Percentiles rank a stretch among this genome's conserved stretches.
Evolutionary conservation across 2,888 invertebrate genomes (phyloP).

Genomic region (Alloscopus bannaensis): DNA sequence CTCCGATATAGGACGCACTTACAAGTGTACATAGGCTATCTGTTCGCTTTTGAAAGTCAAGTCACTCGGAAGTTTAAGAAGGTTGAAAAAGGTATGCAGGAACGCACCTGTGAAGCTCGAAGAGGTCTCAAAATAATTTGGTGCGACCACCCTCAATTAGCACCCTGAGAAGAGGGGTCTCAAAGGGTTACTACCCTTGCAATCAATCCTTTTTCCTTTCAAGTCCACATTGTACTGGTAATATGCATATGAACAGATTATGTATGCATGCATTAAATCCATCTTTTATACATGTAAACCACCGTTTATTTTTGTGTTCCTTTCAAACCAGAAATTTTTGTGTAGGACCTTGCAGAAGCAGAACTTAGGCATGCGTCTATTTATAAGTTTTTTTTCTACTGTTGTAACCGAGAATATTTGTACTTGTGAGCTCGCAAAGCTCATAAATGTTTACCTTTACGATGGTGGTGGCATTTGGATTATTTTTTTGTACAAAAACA

Average conservation of each 20-base stretch:
- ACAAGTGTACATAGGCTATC: too few species aligned
- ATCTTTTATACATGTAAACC: slow-evolving; percentile 14
- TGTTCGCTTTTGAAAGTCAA: too few species aligned
- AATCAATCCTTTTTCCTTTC: slow-evolving; percentile 63
- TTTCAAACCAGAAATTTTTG: too few species aligned
- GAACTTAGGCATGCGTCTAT: too few species aligned
- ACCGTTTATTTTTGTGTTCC: slow-evolving; percentile 23
- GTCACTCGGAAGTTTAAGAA: neutral
- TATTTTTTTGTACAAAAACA: too few species aligned
- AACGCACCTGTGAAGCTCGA: slow-evolving; percentile 39
- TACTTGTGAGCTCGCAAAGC: too few species aligned
- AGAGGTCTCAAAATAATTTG: slow-evolving; percentile 68
- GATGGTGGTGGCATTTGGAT: too few species aligned
- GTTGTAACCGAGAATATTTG: too few species aligned
- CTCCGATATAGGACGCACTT: too few species aligned
- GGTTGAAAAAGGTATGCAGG: slow-evolving; percentile 17
- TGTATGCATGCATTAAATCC: slow-evolving; percentile 1
- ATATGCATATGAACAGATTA: neutral
- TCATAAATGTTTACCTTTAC: too few species aligned
- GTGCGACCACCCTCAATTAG: slow-evolving; percentile 73
- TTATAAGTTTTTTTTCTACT: too few species aligned
- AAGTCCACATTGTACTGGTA: slow-evolving; percentile 25
- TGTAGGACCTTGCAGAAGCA: too few species aligned
- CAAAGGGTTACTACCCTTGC: slow-evolving; percentile 69
- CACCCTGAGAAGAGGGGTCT: slow-evolving; percentile 69